These are phyloP conservation scores for Dascillus cervinus DNA, from an alignment of 2,888 invertebrate genomes.

Conservation along the genomic window DNA sequence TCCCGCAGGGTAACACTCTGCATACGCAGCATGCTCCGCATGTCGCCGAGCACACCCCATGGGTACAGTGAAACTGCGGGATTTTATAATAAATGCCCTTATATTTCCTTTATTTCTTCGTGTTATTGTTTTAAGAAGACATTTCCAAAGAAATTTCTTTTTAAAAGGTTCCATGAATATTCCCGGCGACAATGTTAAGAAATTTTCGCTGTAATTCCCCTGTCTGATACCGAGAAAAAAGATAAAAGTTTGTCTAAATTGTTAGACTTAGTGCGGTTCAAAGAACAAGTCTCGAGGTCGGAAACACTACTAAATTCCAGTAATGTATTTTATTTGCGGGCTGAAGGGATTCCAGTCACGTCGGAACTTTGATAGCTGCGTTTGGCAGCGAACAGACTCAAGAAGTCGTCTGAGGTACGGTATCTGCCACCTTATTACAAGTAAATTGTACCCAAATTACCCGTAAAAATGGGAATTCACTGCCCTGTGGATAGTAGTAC, in stretches of 20 bases:
- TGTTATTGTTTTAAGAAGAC: constrained; percentile 12
- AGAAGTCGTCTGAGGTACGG: constrained; percentile 19
- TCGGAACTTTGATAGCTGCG: constrained; percentile 20
- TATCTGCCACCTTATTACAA: constrained; percentile 19
- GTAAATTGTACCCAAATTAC: constrained; percentile 19
- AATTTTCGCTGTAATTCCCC: too few species aligned
- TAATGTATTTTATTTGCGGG: constrained; percentile 18
- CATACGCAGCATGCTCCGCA: constrained; percentile 16
- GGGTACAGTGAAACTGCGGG: constrained; percentile 12
- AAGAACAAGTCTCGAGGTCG: too few species aligned
- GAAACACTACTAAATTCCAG: too few species aligned
- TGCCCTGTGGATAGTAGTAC: constrained; percentile 11
- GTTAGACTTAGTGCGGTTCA: too few species aligned
- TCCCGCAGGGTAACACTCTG: constrained; percentile 17
- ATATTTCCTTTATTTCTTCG: constrained; percentile 9
- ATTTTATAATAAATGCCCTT: constrained; percentile 12
- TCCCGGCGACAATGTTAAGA: too few species aligned
- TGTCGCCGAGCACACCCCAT: constrained; percentile 10
- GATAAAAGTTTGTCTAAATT: too few species aligned
- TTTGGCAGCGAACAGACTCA: constrained; percentile 21
- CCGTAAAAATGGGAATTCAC: constrained; percentile 16
- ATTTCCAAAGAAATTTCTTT: too few species aligned
- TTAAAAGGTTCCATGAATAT: too few species aligned
- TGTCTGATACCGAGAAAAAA: too few species aligned
- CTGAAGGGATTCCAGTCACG: constrained; percentile 21